A percentile compares a stretch with the other conserved stretches of the same genome.
phyloP scores from a whole-genome alignment of 2,797 vertebrate species.

The Sternarchorhynchus goeldii region DNA sequence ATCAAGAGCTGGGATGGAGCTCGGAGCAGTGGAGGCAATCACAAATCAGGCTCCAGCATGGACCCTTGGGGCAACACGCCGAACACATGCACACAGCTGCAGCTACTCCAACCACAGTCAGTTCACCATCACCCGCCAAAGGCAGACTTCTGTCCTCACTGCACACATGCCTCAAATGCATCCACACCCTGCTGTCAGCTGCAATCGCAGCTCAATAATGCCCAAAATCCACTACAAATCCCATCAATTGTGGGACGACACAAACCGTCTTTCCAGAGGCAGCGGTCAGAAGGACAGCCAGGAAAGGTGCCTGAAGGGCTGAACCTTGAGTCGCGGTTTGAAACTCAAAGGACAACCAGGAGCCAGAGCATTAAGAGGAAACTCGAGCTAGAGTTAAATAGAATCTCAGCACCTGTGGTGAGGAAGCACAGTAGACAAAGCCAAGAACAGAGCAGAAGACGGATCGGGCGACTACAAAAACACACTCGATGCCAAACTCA shows the following conservation, averaged over 20 bases:
- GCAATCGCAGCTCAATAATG: neutral
- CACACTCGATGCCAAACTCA: neutral
- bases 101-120: neutral
- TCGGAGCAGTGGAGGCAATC: neutral
- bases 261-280: neutral
- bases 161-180: neutral
- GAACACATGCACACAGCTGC: neutral
- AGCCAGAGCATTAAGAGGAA: conserved; percentile 47
- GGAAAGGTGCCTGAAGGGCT: neutral
- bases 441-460: neutral
- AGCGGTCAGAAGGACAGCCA: neutral
- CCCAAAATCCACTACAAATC: neutral
- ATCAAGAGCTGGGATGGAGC: neutral
- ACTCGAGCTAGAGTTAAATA: neutral
- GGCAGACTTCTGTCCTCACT: neutral
- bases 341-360: conserved; percentile 40
- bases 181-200: neutral
- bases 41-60: neutral
- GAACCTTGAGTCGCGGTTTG: conserved; percentile 5
- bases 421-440: conserved; percentile 13
- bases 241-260: neutral
- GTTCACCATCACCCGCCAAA: conserved; percentile 1
- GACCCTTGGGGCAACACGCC: neutral
- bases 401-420: neutral
- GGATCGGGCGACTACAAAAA: neutral